A percentile compares a stretch with the other conserved stretches of the same genome.
These are phyloP conservation scores for Antitype chi DNA, from an alignment of 2,888 invertebrate genomes.

Conservation along the genomic window DNA sequence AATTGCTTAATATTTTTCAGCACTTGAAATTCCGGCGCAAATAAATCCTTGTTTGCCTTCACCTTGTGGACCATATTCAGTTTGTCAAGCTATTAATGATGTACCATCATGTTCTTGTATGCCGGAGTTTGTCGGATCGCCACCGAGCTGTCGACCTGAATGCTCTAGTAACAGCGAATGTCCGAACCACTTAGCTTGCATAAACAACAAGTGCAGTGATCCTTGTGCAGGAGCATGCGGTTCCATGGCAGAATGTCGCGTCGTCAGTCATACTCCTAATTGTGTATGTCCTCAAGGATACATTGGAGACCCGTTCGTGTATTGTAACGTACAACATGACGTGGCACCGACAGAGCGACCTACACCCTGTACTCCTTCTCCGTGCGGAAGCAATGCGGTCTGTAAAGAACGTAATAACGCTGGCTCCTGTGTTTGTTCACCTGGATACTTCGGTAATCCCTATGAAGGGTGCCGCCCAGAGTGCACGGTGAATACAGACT, in stretches of 20 bases:
- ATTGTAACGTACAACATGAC: conserved; percentile 88
- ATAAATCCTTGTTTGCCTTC: conserved; percentile 92
- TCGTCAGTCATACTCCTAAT: conserved; percentile 93
- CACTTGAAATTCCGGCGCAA: conserved; percentile 80
- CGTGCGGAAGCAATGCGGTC: conserved; percentile 93
- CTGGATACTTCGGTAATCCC: conserved; percentile 92
- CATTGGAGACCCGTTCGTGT: conserved; percentile 93
- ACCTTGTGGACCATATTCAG: conserved; percentile 92
- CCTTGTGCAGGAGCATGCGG: conserved; percentile 94
- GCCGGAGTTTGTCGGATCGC: conserved; percentile 92
- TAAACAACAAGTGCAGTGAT: conserved; percentile 93
- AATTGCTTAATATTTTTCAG: conserved; percentile 69
- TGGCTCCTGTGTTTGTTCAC: conserved; percentile 93
- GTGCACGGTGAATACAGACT: conserved; percentile 94
- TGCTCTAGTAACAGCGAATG: conserved; percentile 94
- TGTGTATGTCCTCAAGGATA: conserved; percentile 92
- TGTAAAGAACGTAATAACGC: conserved; percentile 93
- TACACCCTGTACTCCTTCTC: conserved; percentile 92
- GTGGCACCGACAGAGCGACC: conserved; percentile 80
- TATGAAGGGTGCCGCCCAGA: conserved; percentile 94
- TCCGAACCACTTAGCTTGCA: conserved; percentile 92
- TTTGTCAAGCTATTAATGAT: conserved; percentile 91
- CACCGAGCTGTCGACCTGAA: conserved; percentile 94
- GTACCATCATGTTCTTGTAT: conserved; percentile 93
- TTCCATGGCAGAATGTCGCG: conserved; percentile 93